Base-by-base conservation (phyloP, 2,797 vertebrate genomes). In the Brachyrhaphis roseni region DNA sequence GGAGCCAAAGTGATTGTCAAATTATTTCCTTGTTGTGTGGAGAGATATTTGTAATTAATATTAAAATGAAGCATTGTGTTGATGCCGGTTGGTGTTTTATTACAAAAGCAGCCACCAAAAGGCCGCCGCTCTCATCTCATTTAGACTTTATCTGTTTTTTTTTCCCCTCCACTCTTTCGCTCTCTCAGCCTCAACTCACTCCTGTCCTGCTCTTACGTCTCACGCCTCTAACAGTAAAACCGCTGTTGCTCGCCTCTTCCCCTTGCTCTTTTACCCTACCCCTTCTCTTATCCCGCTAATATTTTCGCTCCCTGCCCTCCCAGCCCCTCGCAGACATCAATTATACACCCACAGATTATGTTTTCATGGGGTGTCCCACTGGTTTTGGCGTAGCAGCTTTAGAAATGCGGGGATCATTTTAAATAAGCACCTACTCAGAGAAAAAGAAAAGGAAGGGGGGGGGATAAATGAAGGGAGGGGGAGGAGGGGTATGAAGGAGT, bases 1-100 rank as follows among this genome's bases (percentile, higher is more conserved):
- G 91, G 93, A 95, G 95, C 95, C 94, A 94, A 93, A 96, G 93
- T 93, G 94, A 94, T 94, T 95, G 94, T 95, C 94, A 90, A 94
- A 96, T 96, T 95, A 96, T 95, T 95, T 96, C 93, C 92, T 94
- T 94, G 94, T 95, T 96, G 95, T 95, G 95, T 89, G 89, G 85
- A 88, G 94, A 95, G 95, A 94, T 95, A 93, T 94, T 94, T 95
- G 94, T 95, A 95, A 96, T 96, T 96, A 94, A 95, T 95, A 95
- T 96, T 96, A 94, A 96, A 96, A 96, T 96, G 92, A 95, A 95
- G 94, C 94, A 94, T 94, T 93, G 92, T 87, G 86, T 93, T 85
- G 91, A 93, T 93, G 93, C 90, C 85, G 87, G 88, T 86, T 87
- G 91, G 88, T 92, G 91, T 94, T 88, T 93, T 95, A 94, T 95